These are phyloP conservation scores for Saturnia japonica DNA, from an alignment of 2,888 invertebrate species.

Conservation along the genomic window DNA sequence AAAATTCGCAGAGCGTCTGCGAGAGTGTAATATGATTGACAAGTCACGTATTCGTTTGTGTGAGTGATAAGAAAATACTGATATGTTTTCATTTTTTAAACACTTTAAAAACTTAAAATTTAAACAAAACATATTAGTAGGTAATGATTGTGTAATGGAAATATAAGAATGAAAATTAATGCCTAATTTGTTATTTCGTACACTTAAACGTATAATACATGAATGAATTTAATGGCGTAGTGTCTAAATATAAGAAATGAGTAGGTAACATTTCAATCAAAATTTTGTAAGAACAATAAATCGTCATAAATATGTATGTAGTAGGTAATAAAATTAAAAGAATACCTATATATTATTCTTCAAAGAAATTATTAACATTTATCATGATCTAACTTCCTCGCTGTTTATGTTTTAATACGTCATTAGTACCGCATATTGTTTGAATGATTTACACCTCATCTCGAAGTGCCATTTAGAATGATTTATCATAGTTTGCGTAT, in stretches of 20 bases:
- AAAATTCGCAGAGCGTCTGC: conserved; percentile 49
- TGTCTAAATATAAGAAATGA: no score
- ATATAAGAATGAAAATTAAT: no score
- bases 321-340: not conserved
- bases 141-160: no score
- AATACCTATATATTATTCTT: not conserved
- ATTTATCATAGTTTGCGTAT: not conserved
- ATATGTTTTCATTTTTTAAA: not conserved
- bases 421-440: conserved; percentile 42
- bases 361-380: not conserved
- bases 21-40: conserved; percentile 54
- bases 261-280: no score
- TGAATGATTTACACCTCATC: conserved; percentile 24
- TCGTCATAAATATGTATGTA: not conserved
- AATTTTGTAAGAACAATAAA: no score
- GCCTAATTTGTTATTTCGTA: no score
- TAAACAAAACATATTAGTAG: no score
- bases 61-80: conserved; percentile 35
- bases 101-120: not conserved
- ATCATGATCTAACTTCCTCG: not conserved
- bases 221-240: no score
- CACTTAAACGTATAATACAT: no score
- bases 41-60: conserved; percentile 49
- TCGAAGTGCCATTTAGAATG: conserved; percentile 23
- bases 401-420: conserved; percentile 29